These are phyloP conservation scores for Physella acuta DNA, from an alignment of 1,140 invertebrate species.

Conservation along the genomic window DNA sequence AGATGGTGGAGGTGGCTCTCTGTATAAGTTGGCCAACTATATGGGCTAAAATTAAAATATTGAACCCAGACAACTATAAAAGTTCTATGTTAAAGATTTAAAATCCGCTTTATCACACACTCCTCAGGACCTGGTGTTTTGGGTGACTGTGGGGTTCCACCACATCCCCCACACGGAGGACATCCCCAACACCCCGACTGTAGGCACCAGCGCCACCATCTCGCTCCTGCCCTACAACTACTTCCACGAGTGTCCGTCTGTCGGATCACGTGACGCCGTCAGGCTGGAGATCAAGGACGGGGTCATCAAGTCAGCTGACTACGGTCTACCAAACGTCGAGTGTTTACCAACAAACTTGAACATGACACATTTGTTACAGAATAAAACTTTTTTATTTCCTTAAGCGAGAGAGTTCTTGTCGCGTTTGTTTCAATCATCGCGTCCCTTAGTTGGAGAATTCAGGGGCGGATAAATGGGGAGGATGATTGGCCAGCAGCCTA, in stretches of 20 bases:
- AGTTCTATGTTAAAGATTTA: no score
- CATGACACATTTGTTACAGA: background rate
- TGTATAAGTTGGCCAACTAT: no score
- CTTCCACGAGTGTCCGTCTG: slow-evolving; percentile 38
- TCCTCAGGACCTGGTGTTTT: slow-evolving; percentile 44
- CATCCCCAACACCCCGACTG: slow-evolving; percentile 37
- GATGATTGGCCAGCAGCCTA: no score
- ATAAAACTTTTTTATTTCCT: background rate
- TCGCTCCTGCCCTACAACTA: slow-evolving; percentile 32
- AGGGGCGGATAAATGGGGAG: no score
- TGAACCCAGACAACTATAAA: no score
- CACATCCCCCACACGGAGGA: slow-evolving; percentile 45
- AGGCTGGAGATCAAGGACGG: slow-evolving; percentile 52
- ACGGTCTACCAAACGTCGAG: background rate
- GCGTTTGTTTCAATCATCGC: no score
- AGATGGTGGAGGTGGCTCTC: no score
- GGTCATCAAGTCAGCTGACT: background rate
- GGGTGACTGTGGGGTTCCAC: slow-evolving; percentile 37
- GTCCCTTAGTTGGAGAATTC: no score
- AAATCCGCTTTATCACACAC: no score
- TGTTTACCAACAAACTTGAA: background rate
- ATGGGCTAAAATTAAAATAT: no score
- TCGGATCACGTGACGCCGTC: slow-evolving; percentile 30
- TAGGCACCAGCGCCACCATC: slow-evolving; percentile 31
- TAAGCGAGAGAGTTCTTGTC: no score